These are phyloP conservation scores for Montipora sp. DNA, from an alignment of 64 coral and sea anemone genomes.

Conservation along the genomic window DNA sequence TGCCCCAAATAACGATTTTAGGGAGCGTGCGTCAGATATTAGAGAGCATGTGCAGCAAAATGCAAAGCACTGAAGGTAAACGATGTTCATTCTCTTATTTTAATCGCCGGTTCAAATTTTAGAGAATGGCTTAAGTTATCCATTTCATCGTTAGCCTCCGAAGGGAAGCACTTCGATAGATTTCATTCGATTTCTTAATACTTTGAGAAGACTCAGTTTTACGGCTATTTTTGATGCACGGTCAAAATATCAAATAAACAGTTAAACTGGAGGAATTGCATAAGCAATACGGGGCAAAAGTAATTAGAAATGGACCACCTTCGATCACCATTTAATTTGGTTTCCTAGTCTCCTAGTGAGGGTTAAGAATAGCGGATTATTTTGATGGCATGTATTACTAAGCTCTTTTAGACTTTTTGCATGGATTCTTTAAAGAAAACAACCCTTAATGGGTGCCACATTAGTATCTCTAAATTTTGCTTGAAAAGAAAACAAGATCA, in stretches of 20 bases:
- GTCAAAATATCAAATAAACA: not conserved
- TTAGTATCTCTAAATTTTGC: not conserved
- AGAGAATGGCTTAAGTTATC: no score
- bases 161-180: no score
- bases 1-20: no score
- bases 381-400: not conserved
- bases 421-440: not conserved
- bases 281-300: not conserved
- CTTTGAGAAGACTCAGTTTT: no score
- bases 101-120: no score
- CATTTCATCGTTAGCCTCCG: no score
- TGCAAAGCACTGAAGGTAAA: no score
- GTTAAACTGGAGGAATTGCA: not conserved
- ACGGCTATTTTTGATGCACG: no score
- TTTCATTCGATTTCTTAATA: no score
- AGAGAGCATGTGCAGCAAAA: no score
- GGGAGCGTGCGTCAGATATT: no score
- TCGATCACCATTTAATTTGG: not conserved
- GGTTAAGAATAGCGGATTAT: not conserved
- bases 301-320: not conserved
- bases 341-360: not conserved
- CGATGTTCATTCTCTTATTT: no score
- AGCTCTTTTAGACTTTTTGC: not conserved
- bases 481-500: not conserved
- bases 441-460: not conserved